Evolutionary conservation across 2,888 invertebrate genomes (phyloP).

Genomic region (Caenorhabditis virilis): DNA sequence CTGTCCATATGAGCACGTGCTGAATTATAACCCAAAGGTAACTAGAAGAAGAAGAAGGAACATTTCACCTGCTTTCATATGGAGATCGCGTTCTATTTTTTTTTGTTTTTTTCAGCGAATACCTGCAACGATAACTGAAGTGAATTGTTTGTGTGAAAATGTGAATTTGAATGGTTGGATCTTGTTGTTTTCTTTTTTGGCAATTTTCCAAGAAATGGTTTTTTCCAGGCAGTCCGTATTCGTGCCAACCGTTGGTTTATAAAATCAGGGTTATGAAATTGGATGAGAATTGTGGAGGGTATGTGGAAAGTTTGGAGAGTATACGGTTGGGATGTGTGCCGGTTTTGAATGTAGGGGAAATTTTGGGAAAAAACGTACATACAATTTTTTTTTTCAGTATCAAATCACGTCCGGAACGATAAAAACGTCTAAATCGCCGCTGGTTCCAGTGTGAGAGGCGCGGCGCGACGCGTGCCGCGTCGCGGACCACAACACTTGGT

Average conservation of each 20-base stretch:
- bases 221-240: conserved; percentile 18
- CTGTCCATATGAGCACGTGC: conserved; percentile 32
- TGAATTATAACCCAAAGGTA: conserved; percentile 38
- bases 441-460: too few species aligned
- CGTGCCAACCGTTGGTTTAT: conserved; percentile 37
- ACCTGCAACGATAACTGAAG: conserved; percentile 35
- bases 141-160: conserved; percentile 28
- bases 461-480: too few species aligned
- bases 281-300: conserved; percentile 21
- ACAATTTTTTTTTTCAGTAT: too few species aligned
- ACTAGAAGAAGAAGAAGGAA: neutral
- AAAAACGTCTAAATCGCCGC: too few species aligned
- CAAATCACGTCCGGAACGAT: too few species aligned
- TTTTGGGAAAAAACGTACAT: too few species aligned
- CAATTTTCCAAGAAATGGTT: neutral
- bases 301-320: too few species aligned
- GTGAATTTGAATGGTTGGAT: conserved; percentile 19
- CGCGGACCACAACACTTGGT: too few species aligned
- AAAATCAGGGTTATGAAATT: conserved; percentile 36
- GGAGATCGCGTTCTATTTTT: neutral
- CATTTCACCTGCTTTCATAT: neutral
- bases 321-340: too few species aligned
- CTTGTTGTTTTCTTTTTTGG: neutral
- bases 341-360: too few species aligned
- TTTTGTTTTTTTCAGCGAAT: conserved; percentile 31